Percentiles rank a stretch among this genome's conserved stretches.
Evolutionary conservation across 2,113 vertebrate genomes (phyloP).

Genomic region (Pelmatolapia mariae): DNA sequence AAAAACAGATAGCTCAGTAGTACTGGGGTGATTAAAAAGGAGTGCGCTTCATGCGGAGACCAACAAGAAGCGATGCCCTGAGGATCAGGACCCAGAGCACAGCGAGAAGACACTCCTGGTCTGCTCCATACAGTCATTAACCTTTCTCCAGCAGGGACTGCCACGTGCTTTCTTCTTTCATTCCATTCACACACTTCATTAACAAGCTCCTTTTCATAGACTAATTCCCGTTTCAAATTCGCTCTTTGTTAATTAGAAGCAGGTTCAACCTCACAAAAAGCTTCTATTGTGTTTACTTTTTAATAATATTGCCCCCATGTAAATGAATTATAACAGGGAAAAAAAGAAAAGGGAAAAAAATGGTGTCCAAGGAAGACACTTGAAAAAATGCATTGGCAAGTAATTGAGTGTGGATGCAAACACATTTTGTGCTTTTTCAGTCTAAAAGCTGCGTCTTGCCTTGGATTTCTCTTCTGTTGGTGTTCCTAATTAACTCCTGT

Average conservation of each 20-base stretch:
- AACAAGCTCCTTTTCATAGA: conserved; percentile 55
- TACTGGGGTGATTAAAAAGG: neutral
- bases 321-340: conserved; percentile 1
- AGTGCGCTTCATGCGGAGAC: neutral
- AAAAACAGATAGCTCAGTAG: neutral
- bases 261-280: conserved; percentile 56
- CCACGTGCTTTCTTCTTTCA: conserved; percentile 48
- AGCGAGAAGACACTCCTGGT: conserved; percentile 47
- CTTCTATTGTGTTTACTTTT: conserved; percentile 55
- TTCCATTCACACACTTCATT: conserved; percentile 59
- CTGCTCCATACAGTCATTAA: conserved; percentile 63
- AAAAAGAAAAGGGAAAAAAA: neutral
- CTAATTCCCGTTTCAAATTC: conserved; percentile 59
- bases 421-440: conserved; percentile 35
- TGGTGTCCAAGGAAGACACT: conserved; percentile 20
- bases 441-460: conserved; percentile 27
- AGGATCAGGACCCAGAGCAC: conserved; percentile 21
- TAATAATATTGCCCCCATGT: conserved; percentile 34
- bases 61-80: conserved; percentile 6
- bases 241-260: conserved; percentile 56
- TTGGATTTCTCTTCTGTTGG: conserved; percentile 33
- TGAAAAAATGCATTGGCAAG: conserved; percentile 7
- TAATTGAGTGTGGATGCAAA: conserved; percentile 36
- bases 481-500: conserved; percentile 59
- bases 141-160: conserved; percentile 60